phyloP scores from a whole-genome alignment of 2,113 vertebrate species.

The Mesocricetus auratus region DNA sequence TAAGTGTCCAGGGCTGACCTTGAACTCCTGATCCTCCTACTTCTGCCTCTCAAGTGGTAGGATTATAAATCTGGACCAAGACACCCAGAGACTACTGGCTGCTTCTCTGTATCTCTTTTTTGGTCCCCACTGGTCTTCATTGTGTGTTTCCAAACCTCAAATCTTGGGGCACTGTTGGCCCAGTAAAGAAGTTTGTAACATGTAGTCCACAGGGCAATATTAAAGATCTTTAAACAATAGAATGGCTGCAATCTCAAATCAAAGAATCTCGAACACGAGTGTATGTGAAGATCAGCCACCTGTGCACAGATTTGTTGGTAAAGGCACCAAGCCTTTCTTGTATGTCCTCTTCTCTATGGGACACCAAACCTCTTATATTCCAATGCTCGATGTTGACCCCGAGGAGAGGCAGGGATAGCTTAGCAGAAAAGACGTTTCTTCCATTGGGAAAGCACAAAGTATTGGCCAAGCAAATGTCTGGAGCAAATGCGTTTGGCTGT shows the following conservation, averaged over 20 bases:
- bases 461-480: conserved; percentile 6
- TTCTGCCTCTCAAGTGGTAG: not conserved
- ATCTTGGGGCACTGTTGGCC: not conserved
- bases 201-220: not conserved
- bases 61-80: not conserved
- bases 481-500: conserved; percentile 32
- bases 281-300: not conserved
- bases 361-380: not conserved
- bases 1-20: not conserved
- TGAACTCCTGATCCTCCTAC: too few species aligned
- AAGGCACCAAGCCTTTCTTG: not conserved
- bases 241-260: not conserved
- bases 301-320: not conserved
- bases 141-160: not conserved
- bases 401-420: not conserved
- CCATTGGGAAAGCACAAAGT: conserved; percentile 50
- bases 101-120: not conserved
- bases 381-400: not conserved
- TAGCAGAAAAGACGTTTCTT: not conserved
- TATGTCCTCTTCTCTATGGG: not conserved
- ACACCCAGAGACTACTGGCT: not conserved
- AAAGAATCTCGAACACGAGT: not conserved
- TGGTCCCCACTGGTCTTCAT: not conserved
- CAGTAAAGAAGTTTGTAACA: not conserved
- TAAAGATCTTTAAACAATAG: conserved; percentile 19